phyloP scores from a whole-genome alignment of 1,140 invertebrate species.

The Odontomachus brunneus region DNA sequence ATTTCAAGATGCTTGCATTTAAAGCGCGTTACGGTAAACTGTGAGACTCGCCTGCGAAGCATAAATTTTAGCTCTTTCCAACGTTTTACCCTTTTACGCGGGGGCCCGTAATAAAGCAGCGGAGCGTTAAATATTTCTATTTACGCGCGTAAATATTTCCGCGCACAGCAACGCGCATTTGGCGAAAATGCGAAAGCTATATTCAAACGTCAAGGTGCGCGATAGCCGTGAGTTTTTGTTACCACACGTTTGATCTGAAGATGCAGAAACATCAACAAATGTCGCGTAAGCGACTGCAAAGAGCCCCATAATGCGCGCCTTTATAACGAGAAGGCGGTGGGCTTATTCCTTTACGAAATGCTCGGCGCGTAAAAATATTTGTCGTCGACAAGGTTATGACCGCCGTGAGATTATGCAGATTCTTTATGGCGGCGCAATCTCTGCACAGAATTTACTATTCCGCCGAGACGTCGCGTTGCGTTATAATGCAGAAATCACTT shows the following conservation, averaged over 20 bases:
- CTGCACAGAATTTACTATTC: constrained; percentile 58
- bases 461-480: constrained; percentile 23
- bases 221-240: no score
- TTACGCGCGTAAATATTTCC: constrained; percentile 33
- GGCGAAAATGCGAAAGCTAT: constrained; percentile 35
- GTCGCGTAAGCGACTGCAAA: constrained; percentile 22
- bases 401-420: constrained; percentile 56
- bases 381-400: constrained; percentile 49
- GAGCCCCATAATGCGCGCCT: constrained; percentile 11
- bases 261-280: constrained; percentile 22
- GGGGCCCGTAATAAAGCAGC: constrained; percentile 34
- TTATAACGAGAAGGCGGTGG: constrained; percentile 25
- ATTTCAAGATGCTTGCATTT: constrained; percentile 43
- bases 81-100: constrained; percentile 8
- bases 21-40: constrained; percentile 11
- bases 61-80: constrained; percentile 39
- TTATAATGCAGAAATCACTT: constrained; percentile 67
- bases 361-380: constrained; percentile 60
- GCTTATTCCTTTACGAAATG: constrained; percentile 43
- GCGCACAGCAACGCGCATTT: background rate
- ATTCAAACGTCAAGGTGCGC: constrained; percentile 5
- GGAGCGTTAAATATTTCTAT: constrained; percentile 32
- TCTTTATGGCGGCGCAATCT: constrained; percentile 55
- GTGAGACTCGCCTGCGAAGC: constrained; percentile 11
- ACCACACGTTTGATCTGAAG: constrained; percentile 30